Evolutionary conservation across 2,797 vertebrate genomes (phyloP).

Genomic region (Pseudotriccus pelzelni): DNA sequence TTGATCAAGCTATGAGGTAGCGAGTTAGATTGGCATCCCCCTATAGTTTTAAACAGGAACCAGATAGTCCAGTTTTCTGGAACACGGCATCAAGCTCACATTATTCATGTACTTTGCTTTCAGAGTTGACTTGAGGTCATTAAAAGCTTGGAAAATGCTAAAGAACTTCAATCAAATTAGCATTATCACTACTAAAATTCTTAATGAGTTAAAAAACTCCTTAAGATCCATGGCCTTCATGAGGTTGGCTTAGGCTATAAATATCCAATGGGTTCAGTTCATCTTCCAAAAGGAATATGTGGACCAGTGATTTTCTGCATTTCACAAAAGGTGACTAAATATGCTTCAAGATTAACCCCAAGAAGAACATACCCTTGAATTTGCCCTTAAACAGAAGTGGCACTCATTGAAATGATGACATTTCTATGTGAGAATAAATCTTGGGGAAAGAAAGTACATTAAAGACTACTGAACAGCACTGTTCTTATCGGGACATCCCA

Average conservation of each 20-base stretch:
- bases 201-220: neutral
- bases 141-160: neutral
- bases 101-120: neutral
- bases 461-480: neutral
- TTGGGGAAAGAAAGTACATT: neutral
- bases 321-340: neutral
- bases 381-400: neutral
- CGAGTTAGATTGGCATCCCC: neutral
- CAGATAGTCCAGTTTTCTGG: neutral
- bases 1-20: neutral
- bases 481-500: neutral
- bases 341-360: neutral
- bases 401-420: neutral
- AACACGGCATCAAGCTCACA: neutral
- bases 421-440: neutral
- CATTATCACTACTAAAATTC: neutral
- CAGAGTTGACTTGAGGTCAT: neutral
- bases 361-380: neutral
- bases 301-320: neutral
- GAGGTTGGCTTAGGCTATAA: neutral
- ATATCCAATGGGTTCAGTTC: neutral
- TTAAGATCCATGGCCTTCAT: neutral
- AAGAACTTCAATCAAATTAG: neutral
- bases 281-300: neutral
- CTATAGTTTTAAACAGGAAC: neutral